Conservation (phyloP, 2,888 invertebrate species). For the Osmoderma eremita region DNA sequence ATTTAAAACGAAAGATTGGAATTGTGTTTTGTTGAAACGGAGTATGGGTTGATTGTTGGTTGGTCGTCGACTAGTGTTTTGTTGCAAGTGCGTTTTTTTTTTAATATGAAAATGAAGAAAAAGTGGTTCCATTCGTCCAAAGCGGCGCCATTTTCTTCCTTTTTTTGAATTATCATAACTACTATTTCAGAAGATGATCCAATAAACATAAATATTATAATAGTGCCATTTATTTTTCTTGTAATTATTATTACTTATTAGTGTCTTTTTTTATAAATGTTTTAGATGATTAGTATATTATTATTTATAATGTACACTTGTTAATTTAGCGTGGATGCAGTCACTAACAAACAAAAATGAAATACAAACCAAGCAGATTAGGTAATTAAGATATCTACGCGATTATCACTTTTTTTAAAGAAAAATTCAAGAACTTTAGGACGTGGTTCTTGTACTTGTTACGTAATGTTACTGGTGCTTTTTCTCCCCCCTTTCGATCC, state of each 20-base stretch:
- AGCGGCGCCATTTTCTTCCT: slow-evolving; percentile 41
- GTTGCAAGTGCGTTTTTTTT: slow-evolving; percentile 53
- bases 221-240: slow-evolving; percentile 65
- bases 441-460: slow-evolving; percentile 42
- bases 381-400: neutral
- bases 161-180: slow-evolving; percentile 22
- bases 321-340: slow-evolving; percentile 63
- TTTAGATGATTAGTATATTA: slow-evolving; percentile 63
- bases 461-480: slow-evolving; percentile 61
- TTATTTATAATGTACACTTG: slow-evolving; percentile 63
- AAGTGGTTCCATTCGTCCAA: slow-evolving; percentile 55
- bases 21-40: slow-evolving; percentile 51
- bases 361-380: too few relatives aligned
- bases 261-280: slow-evolving; percentile 65
- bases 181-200: slow-evolving; percentile 35
- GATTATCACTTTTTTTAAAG: neutral
- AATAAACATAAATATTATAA: slow-evolving; percentile 56
- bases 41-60: slow-evolving; percentile 47
- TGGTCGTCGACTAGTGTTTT: slow-evolving; percentile 48
- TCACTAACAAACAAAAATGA: slow-evolving; percentile 59
- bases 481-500: slow-evolving; percentile 53
- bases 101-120: slow-evolving; percentile 20
- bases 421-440: slow-evolving; percentile 37
- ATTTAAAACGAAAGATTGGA: slow-evolving; percentile 34
- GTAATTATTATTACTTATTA: slow-evolving; percentile 60